A percentile compares a stretch with the other conserved stretches of the same genome.
Conservation (phyloP, 2,113 vertebrate species). For the Vulpes ferrilata region DNA sequence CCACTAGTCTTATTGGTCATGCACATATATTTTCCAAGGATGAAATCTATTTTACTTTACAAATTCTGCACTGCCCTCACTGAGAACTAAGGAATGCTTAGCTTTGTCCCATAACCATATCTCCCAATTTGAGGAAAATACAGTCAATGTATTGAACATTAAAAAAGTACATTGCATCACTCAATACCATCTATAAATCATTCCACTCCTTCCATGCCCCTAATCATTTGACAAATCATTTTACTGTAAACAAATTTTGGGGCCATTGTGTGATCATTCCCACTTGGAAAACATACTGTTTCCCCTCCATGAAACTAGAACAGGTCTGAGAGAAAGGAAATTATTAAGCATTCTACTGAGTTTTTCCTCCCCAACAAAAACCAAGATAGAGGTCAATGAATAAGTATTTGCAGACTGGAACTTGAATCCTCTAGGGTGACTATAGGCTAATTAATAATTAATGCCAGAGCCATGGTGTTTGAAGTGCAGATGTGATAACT, state of each 20-base stretch:
- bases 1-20: slow-evolving; percentile 52
- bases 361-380: slow-evolving; percentile 87
- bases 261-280: slow-evolving; percentile 81
- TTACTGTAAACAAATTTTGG: slow-evolving; percentile 86
- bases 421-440: slow-evolving; percentile 97
- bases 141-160: slow-evolving; percentile 78
- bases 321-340: slow-evolving; percentile 89
- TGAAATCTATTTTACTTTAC: slow-evolving; percentile 76
- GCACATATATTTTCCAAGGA: slow-evolving; percentile 51
- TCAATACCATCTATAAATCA: slow-evolving; percentile 76
- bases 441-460: slow-evolving; percentile 99
- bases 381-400: slow-evolving; percentile 94
- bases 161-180: slow-evolving; percentile 73
- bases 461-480: slow-evolving; percentile 99
- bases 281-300: slow-evolving; percentile 83
- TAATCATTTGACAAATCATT: slow-evolving; percentile 82
- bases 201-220: slow-evolving; percentile 68
- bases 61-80: background rate
- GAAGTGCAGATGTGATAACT: slow-evolving; percentile 99
- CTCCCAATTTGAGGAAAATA: slow-evolving; percentile 75
- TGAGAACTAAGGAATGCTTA: slow-evolving; percentile 30
- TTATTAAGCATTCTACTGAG: slow-evolving; percentile 90
- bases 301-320: slow-evolving; percentile 85
- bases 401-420: slow-evolving; percentile 95
- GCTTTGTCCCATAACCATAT: background rate